Evolutionary conservation across 2,113 vertebrate species (phyloP).

Genomic region (Corvus moneduloides): DNA sequence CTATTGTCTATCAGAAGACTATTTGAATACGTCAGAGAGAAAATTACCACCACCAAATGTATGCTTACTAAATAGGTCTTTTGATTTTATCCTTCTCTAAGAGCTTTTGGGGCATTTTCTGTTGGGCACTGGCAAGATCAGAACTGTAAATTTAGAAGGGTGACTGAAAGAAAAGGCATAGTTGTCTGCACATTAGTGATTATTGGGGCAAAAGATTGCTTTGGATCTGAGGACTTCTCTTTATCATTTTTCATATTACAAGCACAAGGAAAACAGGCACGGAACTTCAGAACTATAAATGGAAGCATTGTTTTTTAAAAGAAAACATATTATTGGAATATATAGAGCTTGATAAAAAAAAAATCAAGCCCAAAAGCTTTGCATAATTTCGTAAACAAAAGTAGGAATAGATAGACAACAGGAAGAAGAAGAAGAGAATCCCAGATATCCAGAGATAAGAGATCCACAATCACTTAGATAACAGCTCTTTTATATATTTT

Average conservation of each 20-base stretch:
- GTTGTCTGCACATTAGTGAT: not conserved
- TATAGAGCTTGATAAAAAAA: not conserved
- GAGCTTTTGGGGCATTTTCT: not conserved
- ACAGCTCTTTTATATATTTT: not conserved
- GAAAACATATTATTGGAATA: not conserved
- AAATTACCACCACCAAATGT: not conserved
- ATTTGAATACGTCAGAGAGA: not conserved
- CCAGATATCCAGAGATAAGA: too few relatives aligned
- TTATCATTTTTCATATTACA: not conserved
- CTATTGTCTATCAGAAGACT: not conserved
- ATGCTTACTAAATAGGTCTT: not conserved
- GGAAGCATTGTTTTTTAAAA: not conserved
- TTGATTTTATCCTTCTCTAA: not conserved
- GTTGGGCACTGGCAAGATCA: not conserved
- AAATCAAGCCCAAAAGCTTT: not conserved
- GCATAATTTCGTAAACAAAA: not conserved
- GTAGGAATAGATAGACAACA: not conserved
- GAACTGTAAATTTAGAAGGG: not conserved
- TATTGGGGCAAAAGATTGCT: not conserved
- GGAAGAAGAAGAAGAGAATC: too few relatives aligned
- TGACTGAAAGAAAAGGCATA: not conserved
- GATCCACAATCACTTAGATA: not conserved
- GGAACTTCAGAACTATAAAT: not conserved
- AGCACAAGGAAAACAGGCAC: not conserved
- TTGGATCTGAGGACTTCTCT: not conserved